These are phyloP conservation scores for Drosophila incognita DNA, from an alignment of 2,888 invertebrate genomes.

Conservation along the genomic window DNA sequence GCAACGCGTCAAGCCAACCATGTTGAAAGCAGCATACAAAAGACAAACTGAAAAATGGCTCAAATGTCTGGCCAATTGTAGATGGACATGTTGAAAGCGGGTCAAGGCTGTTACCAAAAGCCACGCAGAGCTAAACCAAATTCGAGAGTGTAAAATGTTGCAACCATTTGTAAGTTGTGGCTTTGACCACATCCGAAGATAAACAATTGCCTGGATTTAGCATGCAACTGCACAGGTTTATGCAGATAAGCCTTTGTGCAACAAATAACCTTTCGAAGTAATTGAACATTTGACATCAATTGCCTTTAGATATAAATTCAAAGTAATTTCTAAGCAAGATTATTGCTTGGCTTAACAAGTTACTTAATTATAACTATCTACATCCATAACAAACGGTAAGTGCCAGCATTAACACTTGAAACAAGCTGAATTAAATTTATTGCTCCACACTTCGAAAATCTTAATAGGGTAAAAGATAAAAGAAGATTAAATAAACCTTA, in stretches of 20 bases:
- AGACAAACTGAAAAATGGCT: constrained; percentile 34
- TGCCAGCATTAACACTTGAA: not conserved
- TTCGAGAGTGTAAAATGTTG: constrained; percentile 20
- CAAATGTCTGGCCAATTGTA: constrained; percentile 42
- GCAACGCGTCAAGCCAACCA: constrained; percentile 38
- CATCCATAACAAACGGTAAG: not conserved
- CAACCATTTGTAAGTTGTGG: constrained; percentile 15
- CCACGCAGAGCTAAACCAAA: constrained; percentile 5
- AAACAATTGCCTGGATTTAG: constrained; percentile 25
- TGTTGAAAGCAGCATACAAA: constrained; percentile 22
- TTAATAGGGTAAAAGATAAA: not conserved
- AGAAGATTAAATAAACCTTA: not conserved
- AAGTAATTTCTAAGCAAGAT: not conserved
- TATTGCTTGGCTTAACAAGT: not conserved
- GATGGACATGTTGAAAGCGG: constrained; percentile 51
- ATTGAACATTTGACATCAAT: constrained; percentile 23
- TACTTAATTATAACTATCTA: not conserved
- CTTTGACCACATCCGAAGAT: constrained; percentile 20
- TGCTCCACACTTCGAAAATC: not conserved
- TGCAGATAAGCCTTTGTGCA: constrained; percentile 11
- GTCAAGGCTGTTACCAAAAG: constrained; percentile 46
- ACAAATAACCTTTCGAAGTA: constrained; percentile 3
- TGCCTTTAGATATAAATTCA: not conserved
- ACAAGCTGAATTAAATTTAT: not conserved
- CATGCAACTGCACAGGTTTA: constrained; percentile 4